These are phyloP conservation scores for Microtus oregoni DNA, from an alignment of 2,113 vertebrate species.

Conservation along the genomic window DNA sequence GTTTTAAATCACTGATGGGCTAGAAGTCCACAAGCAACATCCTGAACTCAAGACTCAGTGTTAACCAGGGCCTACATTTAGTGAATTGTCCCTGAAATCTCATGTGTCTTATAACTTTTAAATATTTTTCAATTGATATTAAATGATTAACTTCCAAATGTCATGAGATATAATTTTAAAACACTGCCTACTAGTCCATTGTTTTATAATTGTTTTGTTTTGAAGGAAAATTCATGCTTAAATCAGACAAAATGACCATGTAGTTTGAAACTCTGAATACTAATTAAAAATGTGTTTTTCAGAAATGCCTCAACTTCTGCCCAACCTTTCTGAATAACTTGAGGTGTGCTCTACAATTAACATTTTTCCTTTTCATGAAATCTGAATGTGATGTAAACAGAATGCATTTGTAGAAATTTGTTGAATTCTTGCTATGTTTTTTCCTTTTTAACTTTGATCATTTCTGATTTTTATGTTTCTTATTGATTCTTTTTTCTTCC, in stretches of 20 bases:
- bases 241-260: neutral
- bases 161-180: slow-evolving; percentile 17
- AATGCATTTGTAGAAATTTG: neutral
- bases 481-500: neutral
- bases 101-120: neutral
- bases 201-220: neutral
- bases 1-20: neutral
- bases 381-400: neutral
- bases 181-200: neutral
- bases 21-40: neutral
- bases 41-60: neutral
- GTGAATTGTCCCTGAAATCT: neutral
- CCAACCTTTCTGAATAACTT: neutral
- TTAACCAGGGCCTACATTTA: neutral
- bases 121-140: neutral
- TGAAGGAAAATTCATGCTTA: neutral
- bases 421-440: neutral
- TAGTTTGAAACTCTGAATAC: neutral
- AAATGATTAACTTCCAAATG: neutral
- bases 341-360: neutral
- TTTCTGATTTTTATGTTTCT: neutral
- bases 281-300: neutral
- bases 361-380: neutral
- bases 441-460: neutral
- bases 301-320: slow-evolving; percentile 22